These are phyloP conservation scores for Acrossocheilus wenchowensis DNA, from an alignment of 2,797 vertebrate species.

Conservation along the genomic window DNA sequence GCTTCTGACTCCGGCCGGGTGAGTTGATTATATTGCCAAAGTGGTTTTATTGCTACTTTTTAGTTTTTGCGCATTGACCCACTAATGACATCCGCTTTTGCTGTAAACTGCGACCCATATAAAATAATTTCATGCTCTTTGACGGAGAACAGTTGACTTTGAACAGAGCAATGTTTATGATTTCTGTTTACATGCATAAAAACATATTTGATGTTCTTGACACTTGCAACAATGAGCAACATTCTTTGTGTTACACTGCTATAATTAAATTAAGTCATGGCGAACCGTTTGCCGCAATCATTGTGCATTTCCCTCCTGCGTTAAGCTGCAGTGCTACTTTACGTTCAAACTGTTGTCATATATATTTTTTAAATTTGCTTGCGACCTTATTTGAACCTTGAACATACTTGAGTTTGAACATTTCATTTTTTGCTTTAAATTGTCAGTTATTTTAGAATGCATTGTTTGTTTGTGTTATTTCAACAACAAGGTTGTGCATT, in stretches of 20 bases:
- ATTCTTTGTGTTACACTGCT: not conserved
- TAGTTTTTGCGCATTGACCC: slow-evolving; percentile 51
- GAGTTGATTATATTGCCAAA: slow-evolving; percentile 62
- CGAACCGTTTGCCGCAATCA: slow-evolving; percentile 49
- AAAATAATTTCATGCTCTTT: not conserved
- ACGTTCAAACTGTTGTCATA: slow-evolving; percentile 16
- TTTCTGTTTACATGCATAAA: not conserved
- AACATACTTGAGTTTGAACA: not conserved
- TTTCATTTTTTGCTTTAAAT: not conserved
- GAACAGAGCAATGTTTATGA: not conserved
- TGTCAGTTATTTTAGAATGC: slow-evolving; percentile 9
- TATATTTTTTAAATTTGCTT: not conserved
- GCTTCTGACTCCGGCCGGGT: slow-evolving; percentile 70
- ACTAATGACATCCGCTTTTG: slow-evolving; percentile 12
- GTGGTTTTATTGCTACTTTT: slow-evolving; percentile 33
- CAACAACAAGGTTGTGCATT: not conserved
- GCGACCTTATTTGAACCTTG: slow-evolving; percentile 37
- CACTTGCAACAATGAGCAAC: not conserved
- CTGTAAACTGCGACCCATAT: slow-evolving; percentile 16
- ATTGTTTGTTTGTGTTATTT: slow-evolving; percentile 10
- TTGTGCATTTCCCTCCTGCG: slow-evolving; percentile 37
- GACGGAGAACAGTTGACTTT: slow-evolving; percentile 4
- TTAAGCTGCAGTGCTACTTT: slow-evolving; percentile 48
- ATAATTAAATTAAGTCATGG: not conserved
- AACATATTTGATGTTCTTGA: not conserved